These are phyloP conservation scores for Diloba caeruleocephala DNA, from an alignment of 2,888 invertebrate genomes.

Conservation along the genomic window DNA sequence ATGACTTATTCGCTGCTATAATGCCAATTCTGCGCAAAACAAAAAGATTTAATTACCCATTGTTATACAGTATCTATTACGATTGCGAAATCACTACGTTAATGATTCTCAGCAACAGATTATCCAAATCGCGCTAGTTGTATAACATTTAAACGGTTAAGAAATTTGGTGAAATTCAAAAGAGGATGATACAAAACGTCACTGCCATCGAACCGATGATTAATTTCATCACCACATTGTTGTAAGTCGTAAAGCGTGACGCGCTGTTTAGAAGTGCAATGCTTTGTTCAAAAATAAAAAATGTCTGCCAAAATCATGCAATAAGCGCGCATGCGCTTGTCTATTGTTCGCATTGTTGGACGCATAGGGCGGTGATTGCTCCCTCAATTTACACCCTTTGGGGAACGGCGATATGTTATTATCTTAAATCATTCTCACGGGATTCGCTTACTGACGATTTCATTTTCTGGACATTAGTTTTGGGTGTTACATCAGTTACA, in stretches of 20 bases:
- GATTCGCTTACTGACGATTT: constrained; percentile 49
- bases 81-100: constrained; percentile 37
- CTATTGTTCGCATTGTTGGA: constrained; percentile 70
- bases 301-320: constrained; percentile 65
- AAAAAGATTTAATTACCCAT: constrained; percentile 46
- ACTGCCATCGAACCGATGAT: constrained; percentile 67
- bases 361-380: constrained; percentile 64
- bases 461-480: constrained; percentile 46
- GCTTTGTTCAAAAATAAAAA: constrained; percentile 72
- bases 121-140: constrained; percentile 51
- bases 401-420: constrained; percentile 57
- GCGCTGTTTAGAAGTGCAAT: constrained; percentile 72
- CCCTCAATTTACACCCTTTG: constrained; percentile 67
- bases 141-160: constrained; percentile 57
- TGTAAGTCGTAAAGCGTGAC: constrained; percentile 74
- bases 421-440: constrained; percentile 70
- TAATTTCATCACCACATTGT: constrained; percentile 82
- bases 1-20: constrained; percentile 18
- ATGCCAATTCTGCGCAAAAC: constrained; percentile 43
- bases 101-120: constrained; percentile 37
- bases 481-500: constrained; percentile 44
- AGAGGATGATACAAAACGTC: constrained; percentile 64
- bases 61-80: constrained; percentile 43
- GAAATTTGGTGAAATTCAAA: constrained; percentile 53
- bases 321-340: constrained; percentile 72